Conservation (phyloP, 1,140 invertebrate genomes). For the Drosophila chauvacae region DNA sequence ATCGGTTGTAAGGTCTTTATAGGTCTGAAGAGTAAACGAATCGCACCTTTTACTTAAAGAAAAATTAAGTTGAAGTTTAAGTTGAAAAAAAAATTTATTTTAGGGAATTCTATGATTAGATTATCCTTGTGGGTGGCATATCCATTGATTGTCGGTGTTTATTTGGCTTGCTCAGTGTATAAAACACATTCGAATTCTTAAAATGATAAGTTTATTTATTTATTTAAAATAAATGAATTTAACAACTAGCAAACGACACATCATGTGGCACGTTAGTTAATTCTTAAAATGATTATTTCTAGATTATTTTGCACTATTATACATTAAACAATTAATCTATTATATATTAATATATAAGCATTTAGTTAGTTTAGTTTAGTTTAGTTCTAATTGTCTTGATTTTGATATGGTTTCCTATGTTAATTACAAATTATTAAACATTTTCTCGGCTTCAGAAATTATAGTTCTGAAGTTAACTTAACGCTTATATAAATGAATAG, state of each 20-base stretch:
- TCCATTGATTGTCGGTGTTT: conserved; percentile 15
- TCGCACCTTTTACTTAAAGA: too few species aligned
- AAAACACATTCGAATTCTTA: conserved; percentile 7
- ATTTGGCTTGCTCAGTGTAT: conserved; percentile 19
- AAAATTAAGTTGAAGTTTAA: not conserved
- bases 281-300: not conserved
- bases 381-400: too few species aligned
- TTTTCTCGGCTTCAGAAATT: too few species aligned
- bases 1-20: too few species aligned
- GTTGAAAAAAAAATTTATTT: not conserved
- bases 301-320: not conserved
- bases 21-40: too few species aligned
- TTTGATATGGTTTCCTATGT: not conserved
- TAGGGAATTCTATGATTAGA: not conserved
- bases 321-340: not conserved
- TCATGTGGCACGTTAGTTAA: too few species aligned
- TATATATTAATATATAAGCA: not conserved
- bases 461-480: too few species aligned
- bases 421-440: not conserved
- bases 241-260: too few species aligned
- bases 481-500: too few species aligned
- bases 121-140: conserved; percentile 43
- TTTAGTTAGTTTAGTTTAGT: too few species aligned
- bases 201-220: not conserved
- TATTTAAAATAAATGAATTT: not conserved